Percentiles rank a stretch among this genome's conserved stretches.
These are phyloP conservation scores for Mnemiopsis leidyi DNA, from an alignment of 37 sponge, comb jelly and placozoan species.

Conservation along the genomic window DNA sequence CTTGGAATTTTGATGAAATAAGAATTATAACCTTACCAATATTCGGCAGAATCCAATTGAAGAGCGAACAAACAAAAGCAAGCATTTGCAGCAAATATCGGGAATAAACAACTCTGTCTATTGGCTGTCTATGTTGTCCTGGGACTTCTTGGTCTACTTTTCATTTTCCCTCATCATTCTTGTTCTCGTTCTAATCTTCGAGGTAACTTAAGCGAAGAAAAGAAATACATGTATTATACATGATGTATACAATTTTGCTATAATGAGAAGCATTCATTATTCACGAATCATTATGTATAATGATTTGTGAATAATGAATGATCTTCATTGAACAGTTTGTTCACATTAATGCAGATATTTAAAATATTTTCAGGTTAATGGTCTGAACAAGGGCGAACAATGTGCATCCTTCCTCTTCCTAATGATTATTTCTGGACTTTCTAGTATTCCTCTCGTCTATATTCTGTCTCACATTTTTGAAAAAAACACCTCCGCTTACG, in stretches of 20 bases:
- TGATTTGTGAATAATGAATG: no score
- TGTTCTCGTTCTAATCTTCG: constrained; percentile 83
- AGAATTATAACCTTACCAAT: no score
- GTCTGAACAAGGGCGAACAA: background rate
- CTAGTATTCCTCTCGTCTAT: constrained; percentile 82
- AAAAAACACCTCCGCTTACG: background rate
- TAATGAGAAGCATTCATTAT: no score
- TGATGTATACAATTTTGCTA: no score
- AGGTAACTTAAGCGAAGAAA: background rate
- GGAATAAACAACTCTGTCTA: constrained; percentile 78
- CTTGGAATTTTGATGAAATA: no score
- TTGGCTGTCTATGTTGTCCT: constrained; percentile 81
- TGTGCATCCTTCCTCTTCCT: background rate
- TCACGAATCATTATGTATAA: no score
- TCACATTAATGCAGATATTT: no score
- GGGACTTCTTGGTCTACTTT: constrained; percentile 84
- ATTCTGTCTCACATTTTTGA: constrained; percentile 67
- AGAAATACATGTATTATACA: no score
- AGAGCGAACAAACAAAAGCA: constrained; percentile 45
- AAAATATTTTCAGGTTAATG: background rate
- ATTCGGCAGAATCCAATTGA: constrained; percentile 71
- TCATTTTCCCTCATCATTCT: constrained; percentile 70
- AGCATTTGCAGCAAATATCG: constrained; percentile 92
- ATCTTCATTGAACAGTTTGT: no score
- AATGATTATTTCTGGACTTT: constrained; percentile 69